Evolutionary conservation across 2,113 vertebrate species (phyloP).

Genomic region (Vicugna pacos): DNA sequence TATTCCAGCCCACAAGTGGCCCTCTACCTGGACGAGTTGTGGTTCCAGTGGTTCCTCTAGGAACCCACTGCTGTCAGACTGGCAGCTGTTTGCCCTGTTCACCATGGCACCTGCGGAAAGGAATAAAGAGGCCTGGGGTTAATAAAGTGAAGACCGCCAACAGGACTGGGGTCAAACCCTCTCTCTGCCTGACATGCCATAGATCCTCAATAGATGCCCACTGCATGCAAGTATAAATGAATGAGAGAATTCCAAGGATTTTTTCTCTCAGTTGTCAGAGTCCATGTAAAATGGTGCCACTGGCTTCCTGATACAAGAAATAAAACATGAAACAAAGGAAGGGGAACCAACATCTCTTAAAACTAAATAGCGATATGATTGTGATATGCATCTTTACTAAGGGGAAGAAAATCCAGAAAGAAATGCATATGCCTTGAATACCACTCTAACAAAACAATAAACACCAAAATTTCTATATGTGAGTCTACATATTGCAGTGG

Average conservation of each 20-base stretch:
- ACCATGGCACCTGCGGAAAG: conserved; percentile 58
- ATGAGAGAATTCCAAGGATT: not conserved
- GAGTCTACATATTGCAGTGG: not conserved
- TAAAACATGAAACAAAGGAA: not conserved
- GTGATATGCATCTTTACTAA: not conserved
- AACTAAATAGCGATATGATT: not conserved
- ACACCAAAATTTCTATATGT: not conserved
- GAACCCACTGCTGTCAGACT: conserved; percentile 92
- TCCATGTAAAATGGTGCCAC: not conserved
- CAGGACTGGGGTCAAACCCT: not conserved
- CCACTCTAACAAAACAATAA: not conserved
- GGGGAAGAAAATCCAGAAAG: not conserved
- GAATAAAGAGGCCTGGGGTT: not conserved
- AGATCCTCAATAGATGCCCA: not conserved
- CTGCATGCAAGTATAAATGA: rapidly evolving
- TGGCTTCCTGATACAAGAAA: not conserved
- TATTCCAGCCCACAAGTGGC: rapidly evolving
- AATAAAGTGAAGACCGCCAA: not conserved
- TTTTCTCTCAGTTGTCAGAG: not conserved
- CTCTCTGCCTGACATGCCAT: rapidly evolving
- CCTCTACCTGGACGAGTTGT: conserved; percentile 77
- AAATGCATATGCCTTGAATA: not conserved
- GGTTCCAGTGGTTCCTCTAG: conserved; percentile 88
- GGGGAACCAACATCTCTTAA: not conserved
- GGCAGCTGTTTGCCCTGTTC: conserved; percentile 90